Evolutionary conservation across 2,797 vertebrate genomes (phyloP).

Genomic region (Chaetophractus vellerosus): DNA sequence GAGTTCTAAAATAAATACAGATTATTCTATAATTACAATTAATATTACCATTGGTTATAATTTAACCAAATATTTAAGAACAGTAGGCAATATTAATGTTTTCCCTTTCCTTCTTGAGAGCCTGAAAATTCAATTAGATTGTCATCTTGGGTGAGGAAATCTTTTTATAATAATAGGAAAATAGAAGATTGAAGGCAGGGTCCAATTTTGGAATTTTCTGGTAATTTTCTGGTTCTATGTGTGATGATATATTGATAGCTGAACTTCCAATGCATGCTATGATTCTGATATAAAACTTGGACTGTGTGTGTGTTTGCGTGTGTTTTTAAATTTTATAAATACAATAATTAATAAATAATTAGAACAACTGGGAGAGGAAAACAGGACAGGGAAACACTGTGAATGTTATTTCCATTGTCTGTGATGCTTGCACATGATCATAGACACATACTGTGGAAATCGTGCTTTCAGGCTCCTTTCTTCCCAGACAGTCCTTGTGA

Average conservation of each 20-base stretch:
- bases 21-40: neutral
- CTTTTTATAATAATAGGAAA: neutral
- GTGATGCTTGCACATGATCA: neutral
- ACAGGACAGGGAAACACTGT: neutral
- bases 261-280: neutral
- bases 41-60: neutral
- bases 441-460: neutral
- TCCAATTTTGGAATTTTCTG: neutral
- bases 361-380: neutral
- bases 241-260: neutral
- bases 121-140: neutral
- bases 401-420: neutral
- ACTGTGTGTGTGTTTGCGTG: neutral
- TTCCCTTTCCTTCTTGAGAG: neutral
- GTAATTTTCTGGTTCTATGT: neutral
- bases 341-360: neutral
- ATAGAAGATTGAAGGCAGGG: neutral
- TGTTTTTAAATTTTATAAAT: constrained; percentile 17
- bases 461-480: neutral
- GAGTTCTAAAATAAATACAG: neutral
- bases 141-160: neutral
- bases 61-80: neutral
- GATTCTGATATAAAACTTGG: neutral
- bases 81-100: neutral
- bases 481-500: neutral